phyloP scores from a whole-genome alignment of 1,140 invertebrate species.

The Solenopsis fugax region DNA sequence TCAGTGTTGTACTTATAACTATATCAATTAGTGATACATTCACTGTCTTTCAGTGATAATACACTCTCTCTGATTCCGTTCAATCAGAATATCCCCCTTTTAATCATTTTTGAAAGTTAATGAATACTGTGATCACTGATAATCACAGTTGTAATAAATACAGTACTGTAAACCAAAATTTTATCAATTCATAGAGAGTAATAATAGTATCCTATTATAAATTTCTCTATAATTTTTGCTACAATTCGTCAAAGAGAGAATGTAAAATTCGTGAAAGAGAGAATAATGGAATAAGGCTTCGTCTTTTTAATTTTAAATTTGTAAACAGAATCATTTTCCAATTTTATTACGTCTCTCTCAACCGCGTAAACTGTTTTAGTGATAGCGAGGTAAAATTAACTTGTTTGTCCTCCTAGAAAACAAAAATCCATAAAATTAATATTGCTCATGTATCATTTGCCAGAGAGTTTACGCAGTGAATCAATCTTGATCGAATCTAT shows the following conservation, averaged over 20 bases:
- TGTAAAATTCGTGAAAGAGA: background rate
- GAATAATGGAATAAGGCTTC: background rate
- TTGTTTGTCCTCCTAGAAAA: background rate
- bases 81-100: no score
- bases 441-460: background rate
- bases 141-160: no score
- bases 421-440: background rate
- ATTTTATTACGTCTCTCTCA: background rate
- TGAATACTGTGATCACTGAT: no score
- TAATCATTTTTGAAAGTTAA: no score
- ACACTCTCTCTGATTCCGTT: no score
- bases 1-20: no score
- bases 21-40: no score
- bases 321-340: conserved; percentile 5
- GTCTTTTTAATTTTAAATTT: background rate
- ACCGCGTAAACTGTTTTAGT: background rate
- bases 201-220: no score
- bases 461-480: background rate
- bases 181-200: no score
- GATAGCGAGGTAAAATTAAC: background rate
- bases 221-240: background rate
- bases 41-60: no score
- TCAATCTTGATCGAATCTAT: conserved; percentile 2
- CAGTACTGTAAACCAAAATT: no score
- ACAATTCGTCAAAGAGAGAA: background rate